Evolutionary conservation across 1,140 invertebrate genomes (phyloP).

Genomic region (Drosophila tsacasi): DNA sequence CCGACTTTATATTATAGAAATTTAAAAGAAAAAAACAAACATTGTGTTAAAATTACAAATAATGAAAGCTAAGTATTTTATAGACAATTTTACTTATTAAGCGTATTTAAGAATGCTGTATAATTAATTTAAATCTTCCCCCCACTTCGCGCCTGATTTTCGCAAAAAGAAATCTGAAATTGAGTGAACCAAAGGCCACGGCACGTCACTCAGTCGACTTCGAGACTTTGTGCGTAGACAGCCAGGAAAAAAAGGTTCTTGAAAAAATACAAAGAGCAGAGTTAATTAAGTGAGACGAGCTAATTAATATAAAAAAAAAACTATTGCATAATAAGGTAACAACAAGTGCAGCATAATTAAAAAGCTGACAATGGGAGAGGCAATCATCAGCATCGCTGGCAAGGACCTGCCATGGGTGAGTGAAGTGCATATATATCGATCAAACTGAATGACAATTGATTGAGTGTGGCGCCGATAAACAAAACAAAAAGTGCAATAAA

Average conservation of each 20-base stretch:
- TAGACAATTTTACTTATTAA: background rate
- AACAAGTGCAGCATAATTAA: constrained; percentile 62
- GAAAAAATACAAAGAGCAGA: background rate
- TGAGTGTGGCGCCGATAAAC: constrained; percentile 9
- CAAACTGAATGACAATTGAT: constrained; percentile 50
- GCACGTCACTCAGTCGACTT: constrained; percentile 32
- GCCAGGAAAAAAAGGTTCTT: constrained; percentile 2
- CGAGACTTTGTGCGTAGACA: constrained; percentile 44
- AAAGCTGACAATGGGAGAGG: constrained; percentile 44
- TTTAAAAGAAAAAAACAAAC: background rate
- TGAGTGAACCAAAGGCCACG: constrained; percentile 44
- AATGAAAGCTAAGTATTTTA: background rate
- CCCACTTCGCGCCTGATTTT: constrained; percentile 40
- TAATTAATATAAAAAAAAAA: constrained; percentile 37
- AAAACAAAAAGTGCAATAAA: constrained; percentile 26
- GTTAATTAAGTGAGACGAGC: constrained; percentile 4
- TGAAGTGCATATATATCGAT: constrained; percentile 32
- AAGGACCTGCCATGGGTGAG: constrained; percentile 43
- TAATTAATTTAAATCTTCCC: background rate
- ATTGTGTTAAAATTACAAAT: background rate
- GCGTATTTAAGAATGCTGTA: too few relatives aligned
- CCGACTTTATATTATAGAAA: background rate
- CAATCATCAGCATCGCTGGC: constrained; percentile 40
- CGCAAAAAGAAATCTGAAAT: constrained; percentile 64
- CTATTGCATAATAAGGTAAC: constrained; percentile 42